Evolutionary conservation across 2,113 vertebrate genomes (phyloP).

Genomic region (Trachemys scripta): DNA sequence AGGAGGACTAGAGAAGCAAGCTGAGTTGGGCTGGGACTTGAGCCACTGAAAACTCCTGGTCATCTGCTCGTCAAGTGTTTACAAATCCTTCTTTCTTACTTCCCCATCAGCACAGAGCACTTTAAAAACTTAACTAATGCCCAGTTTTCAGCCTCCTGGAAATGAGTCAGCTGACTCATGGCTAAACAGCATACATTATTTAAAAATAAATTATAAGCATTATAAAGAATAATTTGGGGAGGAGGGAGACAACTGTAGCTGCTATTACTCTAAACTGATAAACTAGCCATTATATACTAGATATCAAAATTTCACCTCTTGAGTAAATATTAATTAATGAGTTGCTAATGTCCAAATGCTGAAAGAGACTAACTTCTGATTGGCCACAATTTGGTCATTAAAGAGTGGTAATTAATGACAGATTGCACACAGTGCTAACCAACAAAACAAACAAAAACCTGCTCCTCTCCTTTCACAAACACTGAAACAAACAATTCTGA

Average conservation of each 20-base stretch:
- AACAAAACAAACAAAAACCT: conserved; percentile 65
- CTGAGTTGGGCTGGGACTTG: background rate
- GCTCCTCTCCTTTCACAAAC: conserved; percentile 65
- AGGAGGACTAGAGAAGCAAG: background rate
- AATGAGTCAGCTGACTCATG: background rate
- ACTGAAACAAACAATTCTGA: conserved; percentile 58
- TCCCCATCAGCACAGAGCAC: background rate
- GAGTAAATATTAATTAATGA: conserved; percentile 45
- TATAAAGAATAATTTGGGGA: background rate
- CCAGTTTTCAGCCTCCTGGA: background rate
- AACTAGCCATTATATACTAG: background rate
- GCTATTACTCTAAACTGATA: background rate
- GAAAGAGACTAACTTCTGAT: conserved; percentile 45
- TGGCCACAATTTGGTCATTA: conserved; percentile 59
- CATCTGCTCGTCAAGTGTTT: background rate
- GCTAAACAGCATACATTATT: background rate
- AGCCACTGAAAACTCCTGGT: background rate
- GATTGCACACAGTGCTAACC: conserved; percentile 69
- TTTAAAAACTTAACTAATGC: background rate
- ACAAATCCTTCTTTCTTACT: background rate
- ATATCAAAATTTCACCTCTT: background rate
- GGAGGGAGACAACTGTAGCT: background rate
- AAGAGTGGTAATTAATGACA: conserved; percentile 74
- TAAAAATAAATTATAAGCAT: background rate
- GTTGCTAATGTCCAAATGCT: conserved; percentile 41